phyloP scores from a whole-genome alignment of 2,113 vertebrate genomes.

The Rousettus leschenaultii region DNA sequence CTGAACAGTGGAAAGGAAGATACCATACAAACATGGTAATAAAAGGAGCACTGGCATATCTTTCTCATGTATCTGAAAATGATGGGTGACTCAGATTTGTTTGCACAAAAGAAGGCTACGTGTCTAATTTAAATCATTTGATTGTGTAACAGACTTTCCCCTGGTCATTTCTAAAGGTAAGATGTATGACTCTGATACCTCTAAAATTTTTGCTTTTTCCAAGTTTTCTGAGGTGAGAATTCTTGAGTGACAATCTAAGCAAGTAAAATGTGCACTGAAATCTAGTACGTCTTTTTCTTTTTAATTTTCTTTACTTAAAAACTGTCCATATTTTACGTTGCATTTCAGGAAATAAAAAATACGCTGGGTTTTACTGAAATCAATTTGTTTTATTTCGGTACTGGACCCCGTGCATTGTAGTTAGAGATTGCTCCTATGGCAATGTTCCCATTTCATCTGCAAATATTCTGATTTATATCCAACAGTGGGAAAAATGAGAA shows the following conservation, averaged over 20 bases:
- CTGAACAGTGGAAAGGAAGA: slow-evolving; percentile 75
- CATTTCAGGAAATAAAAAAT: not conserved
- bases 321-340: not conserved
- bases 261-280: not conserved
- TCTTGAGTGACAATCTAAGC: not conserved
- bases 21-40: slow-evolving; percentile 74
- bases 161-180: slow-evolving; percentile 45
- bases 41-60: slow-evolving; percentile 48
- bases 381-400: not conserved
- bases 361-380: not conserved
- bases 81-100: slow-evolving; percentile 74
- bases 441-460: not conserved
- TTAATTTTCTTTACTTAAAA: not conserved
- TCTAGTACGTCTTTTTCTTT: not conserved
- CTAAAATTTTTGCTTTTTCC: slow-evolving; percentile 14
- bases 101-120: slow-evolving; percentile 37
- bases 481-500: not conserved
- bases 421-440: not conserved
- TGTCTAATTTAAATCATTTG: slow-evolving; percentile 43
- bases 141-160: slow-evolving; percentile 38
- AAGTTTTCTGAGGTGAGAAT: slow-evolving; percentile 37
- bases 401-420: rapidly evolving
- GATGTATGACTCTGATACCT: not conserved
- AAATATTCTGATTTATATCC: not conserved
- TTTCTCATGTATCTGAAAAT: slow-evolving; percentile 66